These are phyloP conservation scores for Cydia pomonella DNA, from an alignment of 1,140 invertebrate species.

Conservation along the genomic window DNA sequence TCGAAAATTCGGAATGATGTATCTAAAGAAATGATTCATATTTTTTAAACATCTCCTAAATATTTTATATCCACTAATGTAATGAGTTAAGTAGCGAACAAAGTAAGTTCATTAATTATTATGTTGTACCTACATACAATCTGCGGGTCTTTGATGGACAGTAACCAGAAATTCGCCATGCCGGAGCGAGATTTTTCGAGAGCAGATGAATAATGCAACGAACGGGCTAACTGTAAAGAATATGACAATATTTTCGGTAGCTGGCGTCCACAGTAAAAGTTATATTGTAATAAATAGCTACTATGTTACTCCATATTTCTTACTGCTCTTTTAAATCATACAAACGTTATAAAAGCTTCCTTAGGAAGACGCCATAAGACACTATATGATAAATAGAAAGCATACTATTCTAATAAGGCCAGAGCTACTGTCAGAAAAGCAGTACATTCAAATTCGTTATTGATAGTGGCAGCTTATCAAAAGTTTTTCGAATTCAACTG, in stretches of 20 bases:
- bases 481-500: slow-evolving; percentile 29
- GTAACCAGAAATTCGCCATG: slow-evolving; percentile 15
- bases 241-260: slow-evolving; percentile 23
- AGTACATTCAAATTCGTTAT: slow-evolving; percentile 5
- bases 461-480: slow-evolving; percentile 37
- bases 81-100: too few species aligned
- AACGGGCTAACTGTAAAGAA: slow-evolving; percentile 13
- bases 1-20: too few species aligned
- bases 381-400: not conserved
- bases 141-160: slow-evolving; percentile 5
- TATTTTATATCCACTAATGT: too few species aligned
- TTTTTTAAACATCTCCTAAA: too few species aligned
- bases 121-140: not conserved
- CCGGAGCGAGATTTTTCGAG: slow-evolving; percentile 2
- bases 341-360: slow-evolving; percentile 6
- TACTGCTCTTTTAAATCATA: not conserved
- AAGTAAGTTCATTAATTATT: not conserved
- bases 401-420: not conserved
- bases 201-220: slow-evolving; percentile 20
- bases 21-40: too few species aligned
- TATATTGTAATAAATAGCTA: not conserved
- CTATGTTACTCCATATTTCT: not conserved
- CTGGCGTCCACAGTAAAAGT: not conserved
- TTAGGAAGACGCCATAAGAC: slow-evolving; percentile 7
- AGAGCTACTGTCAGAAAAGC: not conserved